phyloP scores from a whole-genome alignment of 2,113 vertebrate species.

The Lophura nycthemera region DNA sequence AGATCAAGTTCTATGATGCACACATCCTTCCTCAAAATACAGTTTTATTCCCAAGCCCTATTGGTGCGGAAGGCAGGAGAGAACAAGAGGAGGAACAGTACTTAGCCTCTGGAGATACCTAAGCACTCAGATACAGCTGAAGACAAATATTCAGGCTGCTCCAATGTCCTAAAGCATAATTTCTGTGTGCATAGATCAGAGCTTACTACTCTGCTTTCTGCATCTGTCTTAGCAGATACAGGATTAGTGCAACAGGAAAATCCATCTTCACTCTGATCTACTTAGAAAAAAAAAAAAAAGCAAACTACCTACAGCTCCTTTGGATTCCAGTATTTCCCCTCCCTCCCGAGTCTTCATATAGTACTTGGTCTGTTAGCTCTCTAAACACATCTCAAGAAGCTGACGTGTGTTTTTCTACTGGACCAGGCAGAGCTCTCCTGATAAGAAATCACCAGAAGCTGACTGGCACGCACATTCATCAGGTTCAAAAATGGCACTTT shows the following conservation, averaged over 20 bases:
- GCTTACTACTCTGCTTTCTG: neutral
- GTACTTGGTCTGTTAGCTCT: neutral
- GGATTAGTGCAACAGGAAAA: neutral
- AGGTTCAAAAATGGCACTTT: neutral
- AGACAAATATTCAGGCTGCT: neutral
- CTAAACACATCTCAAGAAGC: neutral
- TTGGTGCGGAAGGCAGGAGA: neutral
- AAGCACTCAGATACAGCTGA: neutral
- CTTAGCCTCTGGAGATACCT: neutral
- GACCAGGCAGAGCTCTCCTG: neutral
- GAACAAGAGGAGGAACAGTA: accelerated
- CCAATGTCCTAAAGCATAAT: neutral
- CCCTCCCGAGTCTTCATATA: neutral
- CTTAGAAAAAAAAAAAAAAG: neutral
- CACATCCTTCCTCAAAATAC: neutral
- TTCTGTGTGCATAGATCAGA: neutral
- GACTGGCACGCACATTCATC: neutral
- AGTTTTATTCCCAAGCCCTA: neutral
- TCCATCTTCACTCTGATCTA: neutral
- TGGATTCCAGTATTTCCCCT: neutral
- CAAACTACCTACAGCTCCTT: neutral
- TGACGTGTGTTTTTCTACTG: neutral
- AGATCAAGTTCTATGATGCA: neutral
- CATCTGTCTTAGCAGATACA: neutral
- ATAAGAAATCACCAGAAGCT: neutral